Evolutionary conservation across 2,888 invertebrate species (phyloP).

Genomic region (Drosophila niveifrons): DNA sequence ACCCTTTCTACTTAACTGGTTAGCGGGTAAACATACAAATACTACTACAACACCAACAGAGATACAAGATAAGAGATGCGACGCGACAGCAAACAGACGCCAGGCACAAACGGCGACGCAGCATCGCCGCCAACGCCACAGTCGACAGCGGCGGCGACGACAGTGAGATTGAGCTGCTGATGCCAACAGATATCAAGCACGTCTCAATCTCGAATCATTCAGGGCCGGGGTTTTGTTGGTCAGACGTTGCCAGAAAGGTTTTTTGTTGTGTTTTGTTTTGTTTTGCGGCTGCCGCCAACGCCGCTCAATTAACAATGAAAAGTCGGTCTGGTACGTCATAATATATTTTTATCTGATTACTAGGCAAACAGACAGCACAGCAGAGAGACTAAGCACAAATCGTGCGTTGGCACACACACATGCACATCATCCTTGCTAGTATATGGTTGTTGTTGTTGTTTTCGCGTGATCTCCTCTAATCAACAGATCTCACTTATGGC

Average conservation of each 20-base stretch:
- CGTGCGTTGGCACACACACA: conserved; percentile 61
- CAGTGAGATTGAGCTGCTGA: conserved; percentile 29
- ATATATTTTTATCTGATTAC: conserved; percentile 79
- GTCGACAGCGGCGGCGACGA: too few relatives aligned
- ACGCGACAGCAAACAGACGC: conserved; percentile 59
- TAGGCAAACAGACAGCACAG: conserved; percentile 46
- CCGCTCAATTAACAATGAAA: conserved; percentile 76
- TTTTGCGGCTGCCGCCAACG: conserved; percentile 48
- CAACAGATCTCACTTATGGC: conserved; percentile 54
- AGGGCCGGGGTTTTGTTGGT: conserved; percentile 47
- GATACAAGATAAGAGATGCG: conserved; percentile 67
- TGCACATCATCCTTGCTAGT: conserved; percentile 41
- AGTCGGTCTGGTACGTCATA: conserved; percentile 76
- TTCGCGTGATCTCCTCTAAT: conserved; percentile 73
- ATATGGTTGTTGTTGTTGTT: conserved; percentile 34
- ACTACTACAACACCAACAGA: conserved; percentile 32
- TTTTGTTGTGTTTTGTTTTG: conserved; percentile 30
- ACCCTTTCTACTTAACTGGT: too few relatives aligned
- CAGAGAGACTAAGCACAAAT: conserved; percentile 50
- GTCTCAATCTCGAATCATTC: conserved; percentile 68
- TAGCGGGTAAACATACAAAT: conserved; percentile 12
- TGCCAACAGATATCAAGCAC: conserved; percentile 72
- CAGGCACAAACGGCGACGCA: conserved; percentile 41
- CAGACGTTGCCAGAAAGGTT: conserved; percentile 57
- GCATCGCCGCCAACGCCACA: conserved; percentile 45